These are phyloP conservation scores for Hemistola chrysoprasaria DNA, from an alignment of 2,888 invertebrate genomes.

Conservation along the genomic window DNA sequence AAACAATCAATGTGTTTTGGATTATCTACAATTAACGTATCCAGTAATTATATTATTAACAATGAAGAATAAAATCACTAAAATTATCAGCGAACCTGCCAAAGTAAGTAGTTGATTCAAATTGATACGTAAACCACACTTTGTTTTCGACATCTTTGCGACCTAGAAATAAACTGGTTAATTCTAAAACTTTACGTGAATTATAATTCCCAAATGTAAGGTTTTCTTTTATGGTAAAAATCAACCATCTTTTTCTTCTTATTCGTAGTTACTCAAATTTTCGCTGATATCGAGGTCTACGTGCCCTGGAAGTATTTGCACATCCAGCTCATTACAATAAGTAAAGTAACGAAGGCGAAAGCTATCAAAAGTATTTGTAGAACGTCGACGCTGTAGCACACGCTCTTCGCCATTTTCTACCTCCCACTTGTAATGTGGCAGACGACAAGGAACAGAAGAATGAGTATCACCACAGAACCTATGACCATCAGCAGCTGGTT, in stretches of 20 bases:
- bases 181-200: no score
- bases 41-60: conserved; percentile 26
- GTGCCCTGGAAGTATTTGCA: conserved; percentile 56
- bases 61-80: conserved; percentile 35
- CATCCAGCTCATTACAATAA: conserved; percentile 63
- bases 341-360: conserved; percentile 56
- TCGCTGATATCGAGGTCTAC: not conserved
- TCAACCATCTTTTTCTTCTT: no score
- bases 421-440: conserved; percentile 59
- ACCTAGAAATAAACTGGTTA: not conserved
- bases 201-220: no score
- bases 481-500: conserved; percentile 62
- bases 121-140: conserved; percentile 26
- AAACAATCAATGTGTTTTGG: no score
- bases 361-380: conserved; percentile 54
- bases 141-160: conserved; percentile 10
- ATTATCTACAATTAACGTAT: not conserved
- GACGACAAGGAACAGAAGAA: conserved; percentile 58
- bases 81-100: conserved; percentile 37
- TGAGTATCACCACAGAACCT: conserved; percentile 57
- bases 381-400: conserved; percentile 47
- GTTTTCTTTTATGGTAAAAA: no score
- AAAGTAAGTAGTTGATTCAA: conserved; percentile 36
- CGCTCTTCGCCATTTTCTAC: conserved; percentile 33
- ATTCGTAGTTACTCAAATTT: no score